A percentile compares a stretch with the other conserved stretches of the same genome.
These are phyloP conservation scores for Drosophila pandora DNA, from an alignment of 1,140 invertebrate species.

Conservation along the genomic window DNA sequence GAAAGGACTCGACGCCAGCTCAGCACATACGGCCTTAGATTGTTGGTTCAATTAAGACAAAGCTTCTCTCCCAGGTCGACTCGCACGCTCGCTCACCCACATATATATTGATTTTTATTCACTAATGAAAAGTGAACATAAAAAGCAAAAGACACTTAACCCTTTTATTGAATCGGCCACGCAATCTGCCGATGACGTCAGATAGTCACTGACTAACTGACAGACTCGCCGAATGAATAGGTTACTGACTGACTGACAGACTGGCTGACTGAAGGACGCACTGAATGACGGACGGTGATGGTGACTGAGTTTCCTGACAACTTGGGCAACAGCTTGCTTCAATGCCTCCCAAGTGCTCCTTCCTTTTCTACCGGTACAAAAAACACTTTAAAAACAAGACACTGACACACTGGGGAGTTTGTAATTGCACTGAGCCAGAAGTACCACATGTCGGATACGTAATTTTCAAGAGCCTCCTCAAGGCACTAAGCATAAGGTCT, in stretches of 20 bases:
- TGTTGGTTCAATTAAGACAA: constrained; percentile 41
- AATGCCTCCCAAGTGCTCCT: constrained; percentile 32
- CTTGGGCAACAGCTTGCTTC: constrained; percentile 36
- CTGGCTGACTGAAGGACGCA: constrained; percentile 2
- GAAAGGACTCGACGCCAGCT: constrained; percentile 17
- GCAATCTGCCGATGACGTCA: constrained; percentile 79
- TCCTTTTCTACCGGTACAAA: constrained; percentile 26
- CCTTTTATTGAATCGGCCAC: constrained; percentile 74
- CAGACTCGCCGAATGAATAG: constrained; percentile 19
- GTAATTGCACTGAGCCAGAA: background rate
- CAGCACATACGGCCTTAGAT: constrained; percentile 27
- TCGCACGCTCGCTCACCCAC: constrained; percentile 2
- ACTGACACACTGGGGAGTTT: constrained; percentile 15
- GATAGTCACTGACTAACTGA: constrained; percentile 47
- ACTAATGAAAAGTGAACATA: constrained; percentile 82
- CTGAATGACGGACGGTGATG: constrained; percentile 27
- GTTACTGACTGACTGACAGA: constrained; percentile 25
- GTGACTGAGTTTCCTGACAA: constrained; percentile 42
- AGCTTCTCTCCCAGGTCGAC: constrained; percentile 14
- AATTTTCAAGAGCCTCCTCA: background rate
- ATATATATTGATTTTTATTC: constrained; percentile 73
- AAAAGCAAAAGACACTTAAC: constrained; percentile 74
- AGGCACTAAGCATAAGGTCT: too few species aligned
- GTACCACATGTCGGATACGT: background rate
- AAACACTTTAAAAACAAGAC: constrained; percentile 65